phyloP scores from a whole-genome alignment of 2,797 vertebrate genomes.

The Pseudomugil tenellus region DNA sequence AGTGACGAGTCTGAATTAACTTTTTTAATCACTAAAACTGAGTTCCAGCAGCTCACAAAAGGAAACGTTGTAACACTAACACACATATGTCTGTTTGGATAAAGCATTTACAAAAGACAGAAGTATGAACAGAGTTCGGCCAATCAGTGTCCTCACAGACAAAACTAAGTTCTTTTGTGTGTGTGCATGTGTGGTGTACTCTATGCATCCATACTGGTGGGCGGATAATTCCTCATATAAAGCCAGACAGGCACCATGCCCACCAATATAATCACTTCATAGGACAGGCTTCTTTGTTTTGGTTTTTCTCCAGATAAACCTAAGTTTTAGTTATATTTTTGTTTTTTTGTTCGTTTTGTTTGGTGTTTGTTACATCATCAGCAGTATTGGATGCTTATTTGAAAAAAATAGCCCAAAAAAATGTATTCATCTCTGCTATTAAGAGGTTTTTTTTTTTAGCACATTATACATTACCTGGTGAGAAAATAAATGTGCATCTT shows the following conservation, averaged over 20 bases:
- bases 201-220: conserved; percentile 48
- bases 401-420: too few species aligned
- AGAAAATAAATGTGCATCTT: too few species aligned
- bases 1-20: conserved; percentile 54
- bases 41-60: conserved; percentile 59
- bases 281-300: conserved; percentile 42
- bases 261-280: conserved; percentile 54
- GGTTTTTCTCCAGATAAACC: conserved; percentile 26
- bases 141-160: background rate
- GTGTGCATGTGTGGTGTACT: conserved; percentile 18
- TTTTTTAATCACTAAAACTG: conserved; percentile 39
- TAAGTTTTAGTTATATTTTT: conserved; percentile 21
- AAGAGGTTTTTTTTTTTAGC: too few species aligned
- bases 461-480: too few species aligned
- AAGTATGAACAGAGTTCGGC: background rate
- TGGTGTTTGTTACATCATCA: too few species aligned
- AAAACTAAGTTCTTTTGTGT: background rate
- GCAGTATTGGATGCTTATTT: too few species aligned
- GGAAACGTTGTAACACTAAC: conserved; percentile 43
- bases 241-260: conserved; percentile 54
- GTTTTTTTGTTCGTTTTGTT: background rate
- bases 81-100: background rate
- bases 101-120: background rate
- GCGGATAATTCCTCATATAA: conserved; percentile 49
- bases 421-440: too few species aligned